Base-by-base conservation (phyloP, 2,888 invertebrate genomes). In the Schrankia costaestrigalis region DNA sequence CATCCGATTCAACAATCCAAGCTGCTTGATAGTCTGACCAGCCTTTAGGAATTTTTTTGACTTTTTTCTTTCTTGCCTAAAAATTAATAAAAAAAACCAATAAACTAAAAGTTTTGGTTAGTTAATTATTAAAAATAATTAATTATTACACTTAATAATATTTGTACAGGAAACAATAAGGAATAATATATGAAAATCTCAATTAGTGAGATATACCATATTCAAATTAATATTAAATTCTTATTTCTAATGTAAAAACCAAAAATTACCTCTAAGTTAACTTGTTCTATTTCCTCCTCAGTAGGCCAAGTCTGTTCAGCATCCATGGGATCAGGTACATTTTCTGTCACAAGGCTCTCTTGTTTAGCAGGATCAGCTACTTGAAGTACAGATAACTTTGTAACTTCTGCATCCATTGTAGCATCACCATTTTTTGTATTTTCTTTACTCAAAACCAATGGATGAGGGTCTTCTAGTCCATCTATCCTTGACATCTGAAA, bases 231-330 rank as follows among this genome's bases (percentile, higher is more conserved):
- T n/a, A n/a, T n/a, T n/a, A n/a, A n/a, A n/a, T n/a, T n/a, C n/a
- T n/a, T n/a, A n/a, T n/a, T n/a, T n/a, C n/a, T n/a, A n/a, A n/a
- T n/a, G n/a, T n/a, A n/a, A n/a, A n/a, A n/a, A n/a, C n/a, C n/a
- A n/a, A 29, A n/a, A 6, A 15, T 45, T 56, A 81, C 83, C 57
- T 90, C 90, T 38, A 85, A 77, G 63, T 91, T 92, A 8, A 95
- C 93, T 55, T 92, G 90, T 46, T 91, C 90, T 43, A 97, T 90
- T 81, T 98, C 97, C 65, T 97, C 96, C 49, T 94, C 94, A 9
- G 97, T 97, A 0, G 98, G 98, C 97, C 97, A 98, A 0, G 97
- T 98, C 80, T 98, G 98, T 72, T 98, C 98, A 1, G 94, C 96
- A 70, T 97, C 95, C 96, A 98, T 95, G 3, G 93, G 93, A 85